phyloP scores from a whole-genome alignment of 2,888 invertebrate genomes.

The Lithosia quadra region DNA sequence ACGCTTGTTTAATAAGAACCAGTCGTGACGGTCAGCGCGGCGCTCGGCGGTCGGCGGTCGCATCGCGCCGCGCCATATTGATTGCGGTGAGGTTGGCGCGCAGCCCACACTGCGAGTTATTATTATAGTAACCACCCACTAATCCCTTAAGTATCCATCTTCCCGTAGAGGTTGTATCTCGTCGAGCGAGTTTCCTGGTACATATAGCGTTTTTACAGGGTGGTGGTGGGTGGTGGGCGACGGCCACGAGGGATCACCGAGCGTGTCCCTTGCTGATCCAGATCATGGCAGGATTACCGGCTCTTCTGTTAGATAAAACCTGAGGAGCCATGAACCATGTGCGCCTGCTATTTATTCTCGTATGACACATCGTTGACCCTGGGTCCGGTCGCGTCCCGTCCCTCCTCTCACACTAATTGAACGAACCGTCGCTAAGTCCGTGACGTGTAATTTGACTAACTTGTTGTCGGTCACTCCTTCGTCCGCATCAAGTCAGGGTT shows the following conservation, averaged over 20 bases:
- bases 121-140: constrained; percentile 41
- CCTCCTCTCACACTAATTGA: constrained; percentile 40
- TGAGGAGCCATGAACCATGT: not conserved
- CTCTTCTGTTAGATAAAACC: constrained; percentile 22
- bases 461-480: not conserved
- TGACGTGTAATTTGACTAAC: constrained; percentile 27
- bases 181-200: constrained; percentile 5
- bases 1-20: constrained; percentile 8
- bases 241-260: constrained; percentile 2
- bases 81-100: constrained; percentile 40
- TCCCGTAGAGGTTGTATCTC: constrained; percentile 13
- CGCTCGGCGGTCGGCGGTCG: not conserved
- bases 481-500: not conserved
- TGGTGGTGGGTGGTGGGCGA: constrained; percentile 6
- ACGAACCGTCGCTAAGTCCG: constrained; percentile 47
- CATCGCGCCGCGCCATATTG: constrained; percentile 31
- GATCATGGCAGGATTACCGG: constrained; percentile 20
- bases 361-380: no score
- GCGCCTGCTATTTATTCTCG: no score
- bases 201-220: not conserved
- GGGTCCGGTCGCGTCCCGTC: no score
- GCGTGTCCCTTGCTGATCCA: constrained; percentile 10
- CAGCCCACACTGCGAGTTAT: constrained; percentile 27
- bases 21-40: not conserved
- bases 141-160: constrained; percentile 41